Evolutionary conservation across 2,113 vertebrate species (phyloP), one percentile per base, ranked within the genome.

Genomic region (Neolamprologus devosi): DNA sequence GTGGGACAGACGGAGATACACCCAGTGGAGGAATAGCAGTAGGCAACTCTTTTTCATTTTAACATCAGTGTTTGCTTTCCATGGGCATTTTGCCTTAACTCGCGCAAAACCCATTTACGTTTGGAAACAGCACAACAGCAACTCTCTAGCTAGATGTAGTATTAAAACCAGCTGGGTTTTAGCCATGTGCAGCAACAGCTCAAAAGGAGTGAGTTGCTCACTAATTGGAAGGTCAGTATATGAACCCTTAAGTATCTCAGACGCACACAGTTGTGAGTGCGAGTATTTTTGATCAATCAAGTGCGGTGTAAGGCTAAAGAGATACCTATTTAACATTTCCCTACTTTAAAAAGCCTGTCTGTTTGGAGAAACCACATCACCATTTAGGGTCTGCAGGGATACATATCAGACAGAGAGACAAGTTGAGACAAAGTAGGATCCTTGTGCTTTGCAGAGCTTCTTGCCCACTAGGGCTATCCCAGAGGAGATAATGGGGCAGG

Each of bases 371-470:
- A 78, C 40, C 42, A 49, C 45, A 78, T 78, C 45, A 30, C 42
- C 45, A 78, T 78, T 49, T 51, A 30, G 73, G 26, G 23, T 51
- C 26, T 80, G 51, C n/a, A 37, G 78, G 78, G 45, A 78, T 51
- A 30, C 73, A 78, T 51, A 78, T 78, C 47, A 49, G 73, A 78
- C 73, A 78, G 19, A 80, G 8, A 78, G 45, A 78, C 73, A 51
- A 78, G 73, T 78, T 78, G 73, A 51, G 73, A 78, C 45, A 78
- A 78, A 78, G 45, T 78, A 30, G 45, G 73, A 78, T 78, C 26
- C 73, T 78, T 78, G 73, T 19, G 45, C 73, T 78, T 47, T 33
- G 45, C 45, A 30, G 42, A 78, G 30, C 51, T 37, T 80, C 75
- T 80, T 55, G 78, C 33, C 13, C 51, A 40, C 51, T 16, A 54